A percentile compares a stretch with the other conserved stretches of the same genome.
Evolutionary conservation across 92 coral and sea anemone genomes (phyloP).

Genomic region (Anthopleura xanthogrammica): DNA sequence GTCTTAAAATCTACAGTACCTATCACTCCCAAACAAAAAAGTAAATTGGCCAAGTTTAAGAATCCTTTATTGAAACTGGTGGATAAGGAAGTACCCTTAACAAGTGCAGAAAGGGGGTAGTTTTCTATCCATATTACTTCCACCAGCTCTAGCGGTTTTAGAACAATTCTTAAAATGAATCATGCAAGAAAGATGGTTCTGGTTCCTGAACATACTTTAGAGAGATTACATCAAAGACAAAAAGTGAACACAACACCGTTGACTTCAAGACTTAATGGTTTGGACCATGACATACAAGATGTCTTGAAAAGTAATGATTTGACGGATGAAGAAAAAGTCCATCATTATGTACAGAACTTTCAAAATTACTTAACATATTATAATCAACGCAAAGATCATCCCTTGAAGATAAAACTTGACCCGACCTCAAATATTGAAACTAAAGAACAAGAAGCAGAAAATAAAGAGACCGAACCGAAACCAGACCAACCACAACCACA

Average conservation of each 20-base stretch:
- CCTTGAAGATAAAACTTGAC: constrained; percentile 26
- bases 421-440: not conserved
- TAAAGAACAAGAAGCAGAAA: not conserved
- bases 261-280: not conserved
- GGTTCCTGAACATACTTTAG: constrained; percentile 31
- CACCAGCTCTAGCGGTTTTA: constrained; percentile 1
- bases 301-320: constrained; percentile 22
- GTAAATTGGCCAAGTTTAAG: constrained; percentile 1
- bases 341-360: constrained; percentile 23
- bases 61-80: constrained; percentile 13
- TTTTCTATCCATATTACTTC: not conserved
- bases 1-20: constrained; percentile 33
- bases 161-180: not conserved
- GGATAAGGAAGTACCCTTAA: constrained; percentile 8
- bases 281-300: constrained; percentile 19
- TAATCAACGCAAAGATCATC: constrained; percentile 31
- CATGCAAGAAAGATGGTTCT: constrained; percentile 19
- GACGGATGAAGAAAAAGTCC: constrained; percentile 34
- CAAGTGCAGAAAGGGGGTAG: constrained; percentile 16
- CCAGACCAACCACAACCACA: not conserved
- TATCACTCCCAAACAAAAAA: constrained; percentile 26
- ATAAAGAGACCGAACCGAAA: too few relatives aligned
- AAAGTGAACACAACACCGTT: constrained; percentile 4
- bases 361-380: constrained; percentile 44
- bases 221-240: not conserved